These are phyloP conservation scores for Campodea augens DNA, from an alignment of 1,140 invertebrate genomes.

Conservation along the genomic window DNA sequence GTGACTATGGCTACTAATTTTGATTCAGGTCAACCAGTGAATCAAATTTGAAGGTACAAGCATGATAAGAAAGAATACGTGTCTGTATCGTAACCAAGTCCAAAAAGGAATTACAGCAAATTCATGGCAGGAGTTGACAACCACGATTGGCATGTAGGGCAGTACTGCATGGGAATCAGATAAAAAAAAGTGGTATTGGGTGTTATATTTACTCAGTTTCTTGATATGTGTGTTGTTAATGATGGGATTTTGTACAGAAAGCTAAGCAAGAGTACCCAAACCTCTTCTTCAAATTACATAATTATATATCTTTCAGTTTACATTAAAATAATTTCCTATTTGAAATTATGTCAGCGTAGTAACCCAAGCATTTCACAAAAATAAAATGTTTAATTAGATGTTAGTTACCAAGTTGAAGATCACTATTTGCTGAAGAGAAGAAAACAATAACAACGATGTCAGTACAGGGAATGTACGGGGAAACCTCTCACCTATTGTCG, in stretches of 20 bases:
- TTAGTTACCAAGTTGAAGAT: neutral
- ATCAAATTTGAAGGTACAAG: conserved; percentile 19
- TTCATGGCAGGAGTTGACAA: conserved; percentile 27
- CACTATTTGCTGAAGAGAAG: neutral
- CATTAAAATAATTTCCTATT: neutral
- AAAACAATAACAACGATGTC: neutral
- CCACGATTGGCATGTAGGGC: conserved; percentile 10
- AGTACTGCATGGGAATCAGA: conserved; percentile 24
- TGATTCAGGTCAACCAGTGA: conserved; percentile 20
- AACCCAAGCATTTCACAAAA: neutral
- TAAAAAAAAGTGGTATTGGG: conserved; percentile 23
- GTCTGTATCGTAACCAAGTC: conserved; percentile 23
- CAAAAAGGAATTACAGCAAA: conserved; percentile 26
- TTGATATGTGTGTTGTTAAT: conserved; percentile 21
- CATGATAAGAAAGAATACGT: conserved; percentile 19
- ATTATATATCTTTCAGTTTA: neutral
- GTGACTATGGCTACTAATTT: conserved; percentile 23
- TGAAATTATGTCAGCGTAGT: neutral
- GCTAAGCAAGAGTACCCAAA: conserved; percentile 5
- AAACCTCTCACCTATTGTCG: neutral
- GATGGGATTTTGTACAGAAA: conserved; percentile 15
- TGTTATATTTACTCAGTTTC: conserved; percentile 26
- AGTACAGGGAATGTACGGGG: neutral
- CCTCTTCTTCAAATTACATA: too few species aligned
- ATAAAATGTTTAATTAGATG: neutral